phyloP scores from a whole-genome alignment of 2,888 invertebrate species.

The Dendrolimus pini region DNA sequence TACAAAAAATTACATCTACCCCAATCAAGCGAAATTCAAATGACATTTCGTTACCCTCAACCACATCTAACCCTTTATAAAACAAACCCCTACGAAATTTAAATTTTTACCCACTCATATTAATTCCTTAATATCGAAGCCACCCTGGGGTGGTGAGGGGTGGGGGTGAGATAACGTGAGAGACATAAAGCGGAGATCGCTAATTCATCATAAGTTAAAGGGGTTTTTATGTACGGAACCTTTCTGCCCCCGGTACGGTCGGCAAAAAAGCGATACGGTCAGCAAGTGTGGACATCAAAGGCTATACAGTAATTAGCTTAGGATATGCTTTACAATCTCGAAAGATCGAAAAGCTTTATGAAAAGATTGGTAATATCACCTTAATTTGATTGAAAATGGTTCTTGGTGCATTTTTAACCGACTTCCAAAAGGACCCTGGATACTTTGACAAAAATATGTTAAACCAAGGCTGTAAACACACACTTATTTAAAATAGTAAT shows the following conservation, averaged over 20 bases:
- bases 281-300: constrained; percentile 55
- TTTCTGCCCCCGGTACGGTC: constrained; percentile 53
- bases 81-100: constrained; percentile 12
- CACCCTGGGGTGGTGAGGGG: constrained; percentile 26
- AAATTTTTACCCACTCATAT: constrained; percentile 66
- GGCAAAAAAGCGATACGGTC: constrained; percentile 63
- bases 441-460: too few species aligned
- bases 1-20: not conserved
- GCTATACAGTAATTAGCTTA: constrained; percentile 62
- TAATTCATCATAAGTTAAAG: constrained; percentile 78
- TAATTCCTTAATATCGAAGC: constrained; percentile 72
- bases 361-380: too few species aligned
- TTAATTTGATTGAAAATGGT: too few species aligned
- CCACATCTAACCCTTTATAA: not conserved
- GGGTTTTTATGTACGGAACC: constrained; percentile 70
- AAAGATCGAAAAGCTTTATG: not conserved
- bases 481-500: too few species aligned
- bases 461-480: too few species aligned
- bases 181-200: constrained; percentile 76
- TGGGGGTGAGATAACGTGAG: constrained; percentile 60
- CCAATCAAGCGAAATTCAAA: not conserved
- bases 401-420: too few species aligned
- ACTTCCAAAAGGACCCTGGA: too few species aligned
- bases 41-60: not conserved
- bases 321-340: constrained; percentile 33